Base-by-base conservation (phyloP, 2,113 vertebrate genomes). In the Lepus timidus region DNA sequence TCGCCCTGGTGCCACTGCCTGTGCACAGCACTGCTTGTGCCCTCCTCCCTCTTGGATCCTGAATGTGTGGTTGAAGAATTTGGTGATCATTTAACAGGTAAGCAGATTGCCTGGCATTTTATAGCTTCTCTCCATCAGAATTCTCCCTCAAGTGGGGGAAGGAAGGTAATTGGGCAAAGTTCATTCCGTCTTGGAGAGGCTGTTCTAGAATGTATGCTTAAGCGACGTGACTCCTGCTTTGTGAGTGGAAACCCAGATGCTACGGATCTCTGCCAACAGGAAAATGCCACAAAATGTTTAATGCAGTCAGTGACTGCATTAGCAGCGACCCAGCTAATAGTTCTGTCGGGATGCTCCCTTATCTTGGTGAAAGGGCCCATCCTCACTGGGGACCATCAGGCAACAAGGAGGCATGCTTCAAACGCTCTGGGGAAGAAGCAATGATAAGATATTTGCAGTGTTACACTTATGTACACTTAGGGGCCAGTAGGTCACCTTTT, bases 171-270 rank as follows among this genome's bases (percentile, higher is more conserved):
- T 76, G 61, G 39, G 33, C 80, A 9, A 27, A 29, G 49, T 88
- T 65, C 11, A 4, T 85, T 95, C 39, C 19, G 1, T 55, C 71
- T 85, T 78, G 78, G 9, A n/a, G n/a, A 91, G 49, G 61, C 71
- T 80, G 5, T 84, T 74, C 58, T 68, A 36, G 29, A 88, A 31
- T 1, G 9, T 39, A 58, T 58, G 52, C 33, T 51, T 82, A 68
- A 55, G 31, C 19, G 17, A n/a, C 79, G 74, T 82, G 67, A 93
- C 78, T 92, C n/a, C 61, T 93, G 19, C 51, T 94, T 73, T 52
- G 27, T 49, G 49, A 7, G 10, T 70, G 0, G 82, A 93, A 85
- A 61, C 13, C 23, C 81, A 23, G 33, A 81, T 52, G 23, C 17
- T 49, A 6, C 51, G 84, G 89, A 31, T 80, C 49, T 78, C 20